A percentile compares a stretch with the other conserved stretches of the same genome.
These are phyloP conservation scores for Spodoptera littoralis DNA, from an alignment of 2,888 invertebrate species.

Conservation along the genomic window DNA sequence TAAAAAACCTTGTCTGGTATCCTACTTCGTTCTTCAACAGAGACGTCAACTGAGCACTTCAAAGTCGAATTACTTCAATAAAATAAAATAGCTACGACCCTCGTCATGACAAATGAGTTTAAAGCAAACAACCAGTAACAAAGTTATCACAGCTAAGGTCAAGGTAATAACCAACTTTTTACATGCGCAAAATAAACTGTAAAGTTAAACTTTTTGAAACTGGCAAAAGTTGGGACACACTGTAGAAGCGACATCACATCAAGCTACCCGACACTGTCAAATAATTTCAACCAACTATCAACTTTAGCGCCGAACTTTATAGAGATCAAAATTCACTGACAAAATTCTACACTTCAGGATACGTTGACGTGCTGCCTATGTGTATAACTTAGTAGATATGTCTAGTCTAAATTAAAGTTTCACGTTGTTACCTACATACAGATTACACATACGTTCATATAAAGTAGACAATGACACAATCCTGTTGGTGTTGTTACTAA, in stretches of 20 bases:
- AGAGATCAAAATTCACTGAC: too few relatives aligned
- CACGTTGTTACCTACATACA: constrained; percentile 4
- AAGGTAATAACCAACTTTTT: constrained; percentile 37
- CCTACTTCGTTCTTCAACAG: too few relatives aligned
- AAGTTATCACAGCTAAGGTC: constrained; percentile 33
- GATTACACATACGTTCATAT: background rate
- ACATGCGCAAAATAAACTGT: constrained; percentile 19
- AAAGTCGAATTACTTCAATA: background rate
- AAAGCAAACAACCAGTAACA: constrained; percentile 24
- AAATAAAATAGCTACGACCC: background rate
- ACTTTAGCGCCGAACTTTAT: too few relatives aligned
- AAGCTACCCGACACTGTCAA: too few relatives aligned
- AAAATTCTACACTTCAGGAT: too few relatives aligned
- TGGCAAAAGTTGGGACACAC: constrained; percentile 35
- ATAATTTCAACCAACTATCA: too few relatives aligned
- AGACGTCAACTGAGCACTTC: background rate
- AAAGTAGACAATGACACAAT: background rate
- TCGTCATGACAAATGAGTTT: constrained; percentile 23
- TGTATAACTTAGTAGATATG: constrained; percentile 25
- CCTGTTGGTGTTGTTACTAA: background rate
- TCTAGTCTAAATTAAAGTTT: constrained; percentile 44
- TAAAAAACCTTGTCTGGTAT: too few relatives aligned
- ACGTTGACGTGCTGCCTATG: too few relatives aligned
- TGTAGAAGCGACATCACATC: background rate
- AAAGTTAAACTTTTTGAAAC: constrained; percentile 22